phyloP scores from a whole-genome alignment of 2,888 invertebrate genomes.

The Uropetala carovei region DNA sequence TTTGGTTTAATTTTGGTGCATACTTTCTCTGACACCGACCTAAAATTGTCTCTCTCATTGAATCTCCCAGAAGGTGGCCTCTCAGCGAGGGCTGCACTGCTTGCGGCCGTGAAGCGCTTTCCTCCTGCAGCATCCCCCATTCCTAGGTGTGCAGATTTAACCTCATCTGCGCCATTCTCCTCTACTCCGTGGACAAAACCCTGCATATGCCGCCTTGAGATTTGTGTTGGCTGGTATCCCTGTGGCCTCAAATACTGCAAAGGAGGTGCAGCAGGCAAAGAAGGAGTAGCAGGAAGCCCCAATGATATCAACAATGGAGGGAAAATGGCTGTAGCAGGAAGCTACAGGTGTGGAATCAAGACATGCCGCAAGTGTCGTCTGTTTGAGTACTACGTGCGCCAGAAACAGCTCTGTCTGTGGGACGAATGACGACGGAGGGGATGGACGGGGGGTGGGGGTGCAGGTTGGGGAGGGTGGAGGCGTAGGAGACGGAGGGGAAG shows the following conservation, averaged over 20 bases:
- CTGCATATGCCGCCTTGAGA: conserved; percentile 90
- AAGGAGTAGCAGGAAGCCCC: conserved; percentile 29
- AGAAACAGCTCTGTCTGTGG: conserved; percentile 90
- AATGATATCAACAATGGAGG: conserved; percentile 72
- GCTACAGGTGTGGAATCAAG: conserved; percentile 95
- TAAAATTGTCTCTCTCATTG: too few species aligned
- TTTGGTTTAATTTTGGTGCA: too few species aligned
- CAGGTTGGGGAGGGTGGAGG: conserved; percentile 28
- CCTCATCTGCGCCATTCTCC: conserved; percentile 34
- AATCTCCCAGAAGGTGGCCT: conserved; percentile 38
- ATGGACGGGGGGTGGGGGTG: conserved; percentile 9
- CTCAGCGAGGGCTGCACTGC: conserved; percentile 82
- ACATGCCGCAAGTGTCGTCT: conserved; percentile 94
- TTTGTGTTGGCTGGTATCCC: conserved; percentile 96
- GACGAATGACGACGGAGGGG: conserved; percentile 80
- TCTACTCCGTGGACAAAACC: conserved; percentile 74
- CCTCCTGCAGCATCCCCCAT: conserved; percentile 75
- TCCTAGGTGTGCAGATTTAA: conserved; percentile 63
- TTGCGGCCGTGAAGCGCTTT: conserved; percentile 84
- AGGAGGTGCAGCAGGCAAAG: conserved; percentile 78
- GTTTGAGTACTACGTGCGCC: conserved; percentile 90
- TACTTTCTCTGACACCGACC: too few species aligned
- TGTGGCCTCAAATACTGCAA: conserved; percentile 97
- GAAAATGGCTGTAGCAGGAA: conserved; percentile 80
- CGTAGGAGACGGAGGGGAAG: conserved; percentile 28